Evolutionary conservation across 2,888 invertebrate species (phyloP).

Genomic region (Athetis lepigone): DNA sequence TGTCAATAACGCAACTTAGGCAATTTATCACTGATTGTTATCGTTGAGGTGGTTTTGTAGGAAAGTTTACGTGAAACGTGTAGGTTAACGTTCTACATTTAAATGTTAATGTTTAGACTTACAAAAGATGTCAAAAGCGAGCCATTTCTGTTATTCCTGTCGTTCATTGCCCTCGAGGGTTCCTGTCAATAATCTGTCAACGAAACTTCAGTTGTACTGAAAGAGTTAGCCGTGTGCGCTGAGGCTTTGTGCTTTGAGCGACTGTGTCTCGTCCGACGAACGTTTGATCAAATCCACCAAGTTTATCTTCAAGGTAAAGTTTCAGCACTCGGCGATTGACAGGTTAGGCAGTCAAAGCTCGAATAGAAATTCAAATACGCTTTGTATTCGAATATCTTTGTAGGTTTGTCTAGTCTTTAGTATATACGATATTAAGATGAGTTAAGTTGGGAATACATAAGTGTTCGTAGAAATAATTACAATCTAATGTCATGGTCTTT

Average conservation of each 20-base stretch:
- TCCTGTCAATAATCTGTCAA: constrained; percentile 34
- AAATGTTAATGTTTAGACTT: constrained; percentile 8
- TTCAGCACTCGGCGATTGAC: constrained; percentile 46
- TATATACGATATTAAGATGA: constrained; percentile 41
- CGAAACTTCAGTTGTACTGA: constrained; percentile 42
- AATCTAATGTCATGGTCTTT: constrained; percentile 1
- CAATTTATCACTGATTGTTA: constrained; percentile 51
- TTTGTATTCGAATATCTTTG: constrained; percentile 48
- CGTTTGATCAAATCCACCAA: constrained; percentile 58
- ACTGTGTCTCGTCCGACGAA: constrained; percentile 36
- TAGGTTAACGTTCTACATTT: constrained; percentile 6
- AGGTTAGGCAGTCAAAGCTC: constrained; percentile 31
- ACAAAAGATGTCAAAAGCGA: constrained; percentile 14
- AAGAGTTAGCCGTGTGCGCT: constrained; percentile 22
- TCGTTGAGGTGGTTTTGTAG: constrained; percentile 24
- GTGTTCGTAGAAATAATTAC: constrained; percentile 26
- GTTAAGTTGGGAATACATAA: not conserved
- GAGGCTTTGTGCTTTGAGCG: constrained; percentile 43
- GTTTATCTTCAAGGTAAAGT: constrained; percentile 48
- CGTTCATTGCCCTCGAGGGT: constrained; percentile 17
- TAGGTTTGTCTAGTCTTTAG: constrained; percentile 39
- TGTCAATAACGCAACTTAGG: constrained; percentile 40
- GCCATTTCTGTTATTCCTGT: constrained; percentile 6
- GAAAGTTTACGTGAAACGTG: constrained; percentile 8
- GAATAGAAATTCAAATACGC: constrained; percentile 19